phyloP scores from a whole-genome alignment of 2,113 vertebrate species.

The Chaetura pelagica region DNA sequence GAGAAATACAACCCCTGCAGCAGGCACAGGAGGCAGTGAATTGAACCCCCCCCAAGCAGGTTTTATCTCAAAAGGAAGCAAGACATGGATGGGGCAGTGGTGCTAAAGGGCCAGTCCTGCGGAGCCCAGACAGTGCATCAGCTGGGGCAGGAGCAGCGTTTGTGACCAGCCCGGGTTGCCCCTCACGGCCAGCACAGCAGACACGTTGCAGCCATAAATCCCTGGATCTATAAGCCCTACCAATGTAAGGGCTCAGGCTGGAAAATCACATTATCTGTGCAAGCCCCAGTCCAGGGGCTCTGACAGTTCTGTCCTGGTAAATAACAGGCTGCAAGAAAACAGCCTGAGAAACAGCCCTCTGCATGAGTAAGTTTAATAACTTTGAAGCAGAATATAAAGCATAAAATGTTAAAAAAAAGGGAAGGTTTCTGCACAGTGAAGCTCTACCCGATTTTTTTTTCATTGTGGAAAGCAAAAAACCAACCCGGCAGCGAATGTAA shows the following conservation, averaged over 20 bases:
- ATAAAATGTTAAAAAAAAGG: background rate
- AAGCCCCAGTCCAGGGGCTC: rapidly evolving
- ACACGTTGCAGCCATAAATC: rapidly evolving
- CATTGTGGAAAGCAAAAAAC: background rate
- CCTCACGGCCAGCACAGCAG: background rate
- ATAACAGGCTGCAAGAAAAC: background rate
- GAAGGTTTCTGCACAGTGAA: background rate
- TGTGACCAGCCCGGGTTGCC: background rate
- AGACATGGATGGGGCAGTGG: background rate
- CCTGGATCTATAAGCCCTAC: background rate
- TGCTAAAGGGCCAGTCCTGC: background rate
- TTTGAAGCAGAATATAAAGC: background rate
- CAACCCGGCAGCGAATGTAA: background rate
- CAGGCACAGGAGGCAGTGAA: background rate
- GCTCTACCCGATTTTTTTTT: background rate
- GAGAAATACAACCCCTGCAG: background rate
- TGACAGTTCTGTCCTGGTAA: background rate
- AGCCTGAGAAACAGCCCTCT: background rate
- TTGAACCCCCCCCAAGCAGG: background rate
- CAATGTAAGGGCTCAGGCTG: background rate
- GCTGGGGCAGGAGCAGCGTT: background rate
- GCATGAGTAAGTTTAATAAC: background rate
- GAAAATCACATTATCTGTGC: background rate
- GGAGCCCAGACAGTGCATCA: background rate
- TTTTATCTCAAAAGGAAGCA: conserved; percentile 20